Evolutionary conservation across 1,140 invertebrate genomes (phyloP).

Genomic region (Charaxes varanes): DNA sequence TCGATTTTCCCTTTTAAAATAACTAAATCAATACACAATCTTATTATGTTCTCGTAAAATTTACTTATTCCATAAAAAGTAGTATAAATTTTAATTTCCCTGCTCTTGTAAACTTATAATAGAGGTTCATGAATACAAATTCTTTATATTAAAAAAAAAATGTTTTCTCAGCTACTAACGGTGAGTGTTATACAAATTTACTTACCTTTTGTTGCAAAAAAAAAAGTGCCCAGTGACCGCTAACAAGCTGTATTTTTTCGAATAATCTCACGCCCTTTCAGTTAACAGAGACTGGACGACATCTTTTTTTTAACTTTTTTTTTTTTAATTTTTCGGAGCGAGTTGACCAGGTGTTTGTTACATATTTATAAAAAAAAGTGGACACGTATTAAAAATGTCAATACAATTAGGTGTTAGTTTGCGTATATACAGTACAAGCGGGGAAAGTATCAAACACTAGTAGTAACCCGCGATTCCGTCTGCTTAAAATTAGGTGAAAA

Average conservation of each 20-base stretch:
- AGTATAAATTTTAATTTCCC: too few relatives aligned
- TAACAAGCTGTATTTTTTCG: constrained; percentile 46
- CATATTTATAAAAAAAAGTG: too few relatives aligned
- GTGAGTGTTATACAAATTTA: constrained; percentile 48
- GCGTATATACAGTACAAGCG: too few relatives aligned
- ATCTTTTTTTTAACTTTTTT: constrained; percentile 2
- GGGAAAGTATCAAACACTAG: too few relatives aligned
- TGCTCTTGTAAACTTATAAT: not conserved
- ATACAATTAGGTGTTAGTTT: too few relatives aligned
- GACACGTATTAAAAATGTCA: too few relatives aligned
- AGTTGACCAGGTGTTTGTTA: constrained; percentile 6
- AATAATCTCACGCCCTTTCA: constrained; percentile 40
- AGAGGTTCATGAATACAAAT: constrained; percentile 34
- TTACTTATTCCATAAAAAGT: too few relatives aligned
- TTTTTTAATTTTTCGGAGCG: constrained; percentile 6
- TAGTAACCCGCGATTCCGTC: too few relatives aligned
- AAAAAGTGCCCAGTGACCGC: constrained; percentile 42
- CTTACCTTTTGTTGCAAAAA: constrained; percentile 27
- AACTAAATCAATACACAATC: too few relatives aligned
- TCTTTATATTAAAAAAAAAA: constrained; percentile 29
- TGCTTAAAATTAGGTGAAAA: too few relatives aligned
- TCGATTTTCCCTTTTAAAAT: constrained; percentile 5
- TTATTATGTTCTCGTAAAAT: too few relatives aligned
- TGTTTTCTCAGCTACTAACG: constrained; percentile 44
- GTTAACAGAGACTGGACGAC: too few relatives aligned